Conservation (phyloP, 2,113 vertebrate genomes). For the Tonatia bakeri region DNA sequence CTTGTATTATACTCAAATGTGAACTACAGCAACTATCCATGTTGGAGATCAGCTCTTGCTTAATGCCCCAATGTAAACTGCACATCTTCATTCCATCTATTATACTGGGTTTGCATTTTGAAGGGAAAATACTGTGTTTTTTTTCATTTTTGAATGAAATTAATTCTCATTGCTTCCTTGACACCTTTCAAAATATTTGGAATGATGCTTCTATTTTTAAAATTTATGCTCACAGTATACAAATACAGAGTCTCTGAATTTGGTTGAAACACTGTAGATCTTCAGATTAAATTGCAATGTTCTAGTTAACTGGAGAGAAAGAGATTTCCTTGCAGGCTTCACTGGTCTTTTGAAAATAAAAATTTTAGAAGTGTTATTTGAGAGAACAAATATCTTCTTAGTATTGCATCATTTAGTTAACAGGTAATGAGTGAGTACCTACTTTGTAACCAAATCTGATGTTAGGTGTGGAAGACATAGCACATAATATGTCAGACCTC, state of each 20-base stretch:
- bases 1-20: background rate
- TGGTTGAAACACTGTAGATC: background rate
- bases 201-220: background rate
- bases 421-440: background rate
- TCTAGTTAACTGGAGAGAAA: background rate
- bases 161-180: background rate
- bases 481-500: background rate
- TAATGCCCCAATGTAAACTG: background rate
- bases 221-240: background rate
- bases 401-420: background rate
- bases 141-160: background rate
- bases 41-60: background rate
- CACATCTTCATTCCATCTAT: background rate
- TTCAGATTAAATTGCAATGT: background rate
- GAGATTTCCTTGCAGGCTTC: background rate
- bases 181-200: background rate
- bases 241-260: background rate
- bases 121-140: background rate
- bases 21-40: background rate
- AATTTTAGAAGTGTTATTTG: background rate
- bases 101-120: background rate
- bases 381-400: background rate
- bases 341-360: slow-evolving; percentile 1
- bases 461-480: background rate
- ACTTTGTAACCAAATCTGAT: background rate